phyloP scores from a whole-genome alignment of 2,888 invertebrate genomes.

The Netelia inedita region DNA sequence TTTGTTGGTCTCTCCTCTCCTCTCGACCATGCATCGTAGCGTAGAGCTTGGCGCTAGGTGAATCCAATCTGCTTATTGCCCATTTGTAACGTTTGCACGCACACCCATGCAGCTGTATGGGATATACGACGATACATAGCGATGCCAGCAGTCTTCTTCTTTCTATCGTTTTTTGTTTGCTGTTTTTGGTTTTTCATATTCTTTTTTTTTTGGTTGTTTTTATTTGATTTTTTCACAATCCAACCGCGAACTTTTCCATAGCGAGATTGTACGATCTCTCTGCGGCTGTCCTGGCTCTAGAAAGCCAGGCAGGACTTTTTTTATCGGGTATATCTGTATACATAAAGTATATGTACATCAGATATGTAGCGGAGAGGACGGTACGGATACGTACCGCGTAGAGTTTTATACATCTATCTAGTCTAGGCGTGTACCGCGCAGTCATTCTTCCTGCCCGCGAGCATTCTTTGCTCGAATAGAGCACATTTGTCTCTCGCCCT shows the following conservation, averaged over 20 bases:
- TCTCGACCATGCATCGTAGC: conserved; percentile 45
- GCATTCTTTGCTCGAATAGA: conserved; percentile 66
- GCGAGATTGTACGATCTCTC: conserved; percentile 71
- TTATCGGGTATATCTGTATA: conserved; percentile 30
- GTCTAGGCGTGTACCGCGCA: conserved; percentile 60
- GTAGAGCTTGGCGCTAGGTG: conserved; percentile 71
- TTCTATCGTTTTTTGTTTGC: conserved; percentile 31
- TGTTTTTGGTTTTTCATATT: conserved; percentile 21
- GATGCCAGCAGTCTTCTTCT: conserved; percentile 57
- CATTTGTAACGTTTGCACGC: conserved; percentile 76
- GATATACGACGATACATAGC: conserved; percentile 8
- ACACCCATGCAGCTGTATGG: conserved; percentile 53
- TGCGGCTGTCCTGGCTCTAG: conserved; percentile 67
- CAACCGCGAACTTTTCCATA: conserved; percentile 71
- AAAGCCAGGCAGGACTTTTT: conserved; percentile 42
- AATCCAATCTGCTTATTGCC: conserved; percentile 81
- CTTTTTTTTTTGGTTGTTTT: background rate
- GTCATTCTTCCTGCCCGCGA: conserved; percentile 66
- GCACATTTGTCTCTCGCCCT: conserved; percentile 62
- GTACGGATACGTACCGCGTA: conserved; percentile 48
- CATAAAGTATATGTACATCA: conserved; percentile 41
- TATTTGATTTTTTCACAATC: conserved; percentile 54
- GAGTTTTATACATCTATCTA: conserved; percentile 55
- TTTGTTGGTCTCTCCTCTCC: conserved; percentile 25
- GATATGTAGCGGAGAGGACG: conserved; percentile 41